Percentiles rank a stretch among this genome's conserved stretches.
Conservation (phyloP, 2,113 vertebrate species). For the Acrocephalus arundinaceus region DNA sequence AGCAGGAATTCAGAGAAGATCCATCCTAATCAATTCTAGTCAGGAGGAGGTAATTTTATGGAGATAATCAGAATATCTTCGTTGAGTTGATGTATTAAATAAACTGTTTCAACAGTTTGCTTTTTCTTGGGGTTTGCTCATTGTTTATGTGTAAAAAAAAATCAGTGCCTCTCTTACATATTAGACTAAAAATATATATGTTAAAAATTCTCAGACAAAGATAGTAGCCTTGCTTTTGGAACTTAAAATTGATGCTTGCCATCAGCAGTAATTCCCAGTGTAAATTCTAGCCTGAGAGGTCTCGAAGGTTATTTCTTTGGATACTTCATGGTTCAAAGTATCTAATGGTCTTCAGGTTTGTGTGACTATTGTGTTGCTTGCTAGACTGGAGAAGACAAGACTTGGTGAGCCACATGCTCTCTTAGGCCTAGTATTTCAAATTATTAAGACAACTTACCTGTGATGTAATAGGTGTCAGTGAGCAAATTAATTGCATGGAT, state of each 20-base stretch:
- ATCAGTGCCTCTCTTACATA: neutral
- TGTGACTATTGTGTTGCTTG: neutral
- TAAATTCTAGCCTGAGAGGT: neutral
- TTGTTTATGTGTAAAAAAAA: neutral
- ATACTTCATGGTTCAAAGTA: neutral
- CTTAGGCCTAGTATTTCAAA: neutral
- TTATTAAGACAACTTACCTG: neutral
- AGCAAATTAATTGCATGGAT: neutral
- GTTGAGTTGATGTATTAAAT: neutral
- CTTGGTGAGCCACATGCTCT: neutral
- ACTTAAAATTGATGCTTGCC: neutral
- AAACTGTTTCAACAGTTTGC: neutral
- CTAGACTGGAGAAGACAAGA: neutral
- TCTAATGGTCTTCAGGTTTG: neutral
- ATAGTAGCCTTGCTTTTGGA: neutral
- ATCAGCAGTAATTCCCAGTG: neutral
- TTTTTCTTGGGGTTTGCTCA: neutral
- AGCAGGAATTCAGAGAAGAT: neutral
- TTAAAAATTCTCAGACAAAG: neutral
- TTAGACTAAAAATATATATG: neutral
- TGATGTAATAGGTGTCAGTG: neutral
- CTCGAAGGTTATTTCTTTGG: neutral
- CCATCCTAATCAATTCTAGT: neutral
- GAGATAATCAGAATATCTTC: neutral
- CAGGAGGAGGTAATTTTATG: neutral